Conservation (phyloP, 2,888 invertebrate species). For the Autographa pulchrina region DNA sequence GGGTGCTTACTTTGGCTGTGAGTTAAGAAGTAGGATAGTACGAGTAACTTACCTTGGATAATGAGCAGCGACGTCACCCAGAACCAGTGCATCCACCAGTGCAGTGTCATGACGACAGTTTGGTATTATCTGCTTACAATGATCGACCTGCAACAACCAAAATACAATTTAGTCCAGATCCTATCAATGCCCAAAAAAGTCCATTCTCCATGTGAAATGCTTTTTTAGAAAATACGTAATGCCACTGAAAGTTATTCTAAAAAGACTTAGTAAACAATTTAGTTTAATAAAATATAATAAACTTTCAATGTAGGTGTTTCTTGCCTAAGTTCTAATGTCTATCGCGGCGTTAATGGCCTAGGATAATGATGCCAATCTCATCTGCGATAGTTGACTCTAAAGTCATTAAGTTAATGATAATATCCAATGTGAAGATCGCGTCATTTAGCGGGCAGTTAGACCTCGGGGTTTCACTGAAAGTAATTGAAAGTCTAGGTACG, state of each 20-base stretch:
- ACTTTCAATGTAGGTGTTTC: background rate
- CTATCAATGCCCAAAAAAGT: background rate
- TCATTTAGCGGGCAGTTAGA: background rate
- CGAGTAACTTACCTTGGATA: constrained; percentile 77
- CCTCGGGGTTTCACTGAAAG: constrained; percentile 2
- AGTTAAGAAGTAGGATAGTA: background rate
- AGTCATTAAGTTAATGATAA: background rate
- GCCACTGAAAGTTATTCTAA: too few relatives aligned
- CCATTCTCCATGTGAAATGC: background rate
- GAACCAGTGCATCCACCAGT: constrained; percentile 97
- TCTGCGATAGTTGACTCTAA: background rate
- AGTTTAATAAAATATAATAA: background rate
- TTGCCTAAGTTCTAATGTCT: background rate
- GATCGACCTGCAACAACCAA: constrained; percentile 67
- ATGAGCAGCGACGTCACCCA: constrained; percentile 92
- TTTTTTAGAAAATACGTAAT: too few relatives aligned
- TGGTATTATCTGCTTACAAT: constrained; percentile 59
- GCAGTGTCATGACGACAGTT: constrained; percentile 93
- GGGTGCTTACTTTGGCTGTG: too few relatives aligned
- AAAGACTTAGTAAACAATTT: too few relatives aligned
- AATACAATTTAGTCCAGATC: background rate
- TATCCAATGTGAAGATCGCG: constrained; percentile 1
- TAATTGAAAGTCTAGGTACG: background rate
- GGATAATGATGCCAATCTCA: background rate
- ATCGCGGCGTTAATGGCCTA: background rate